Percentiles rank a stretch among this genome's conserved stretches.
Evolutionary conservation across 2,113 vertebrate species (phyloP).

Genomic region (Lampris megalopsis): DNA sequence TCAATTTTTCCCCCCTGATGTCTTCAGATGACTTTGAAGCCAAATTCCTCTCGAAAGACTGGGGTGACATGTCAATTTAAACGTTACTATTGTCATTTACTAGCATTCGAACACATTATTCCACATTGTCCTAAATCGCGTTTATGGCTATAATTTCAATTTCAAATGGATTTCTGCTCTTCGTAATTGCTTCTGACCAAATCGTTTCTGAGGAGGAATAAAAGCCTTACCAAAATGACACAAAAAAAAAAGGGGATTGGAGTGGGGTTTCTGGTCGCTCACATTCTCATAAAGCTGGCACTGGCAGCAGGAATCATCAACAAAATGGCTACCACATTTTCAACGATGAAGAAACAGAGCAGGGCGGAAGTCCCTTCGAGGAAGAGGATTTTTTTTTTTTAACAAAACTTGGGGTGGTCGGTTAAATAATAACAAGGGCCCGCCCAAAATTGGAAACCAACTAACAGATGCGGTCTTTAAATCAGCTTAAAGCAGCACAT

Average conservation of each 20-base stretch:
- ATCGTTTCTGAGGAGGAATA: too few relatives aligned
- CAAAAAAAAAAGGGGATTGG: too few relatives aligned
- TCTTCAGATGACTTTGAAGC: background rate
- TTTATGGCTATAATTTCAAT: too few relatives aligned
- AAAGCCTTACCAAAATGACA: too few relatives aligned
- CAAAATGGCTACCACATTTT: conserved; percentile 65
- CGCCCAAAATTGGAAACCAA: background rate
- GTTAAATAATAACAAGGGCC: background rate
- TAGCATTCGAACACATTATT: too few relatives aligned
- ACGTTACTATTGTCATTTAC: too few relatives aligned
- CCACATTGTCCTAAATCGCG: too few relatives aligned
- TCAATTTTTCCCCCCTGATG: background rate
- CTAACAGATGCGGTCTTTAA: background rate
- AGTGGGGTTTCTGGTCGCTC: background rate
- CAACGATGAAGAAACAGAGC: background rate
- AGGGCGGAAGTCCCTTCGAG: background rate
- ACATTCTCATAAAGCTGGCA: background rate
- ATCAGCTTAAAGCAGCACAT: background rate
- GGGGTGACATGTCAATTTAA: too few relatives aligned
- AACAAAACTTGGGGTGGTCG: too few relatives aligned
- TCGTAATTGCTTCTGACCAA: too few relatives aligned
- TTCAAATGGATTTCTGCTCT: too few relatives aligned
- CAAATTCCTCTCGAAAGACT: background rate
- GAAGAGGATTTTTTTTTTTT: background rate
- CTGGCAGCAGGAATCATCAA: conserved; percentile 48